These are phyloP conservation scores for Remorina albescens DNA, from an alignment of 2,797 vertebrate genomes.

Conservation along the genomic window DNA sequence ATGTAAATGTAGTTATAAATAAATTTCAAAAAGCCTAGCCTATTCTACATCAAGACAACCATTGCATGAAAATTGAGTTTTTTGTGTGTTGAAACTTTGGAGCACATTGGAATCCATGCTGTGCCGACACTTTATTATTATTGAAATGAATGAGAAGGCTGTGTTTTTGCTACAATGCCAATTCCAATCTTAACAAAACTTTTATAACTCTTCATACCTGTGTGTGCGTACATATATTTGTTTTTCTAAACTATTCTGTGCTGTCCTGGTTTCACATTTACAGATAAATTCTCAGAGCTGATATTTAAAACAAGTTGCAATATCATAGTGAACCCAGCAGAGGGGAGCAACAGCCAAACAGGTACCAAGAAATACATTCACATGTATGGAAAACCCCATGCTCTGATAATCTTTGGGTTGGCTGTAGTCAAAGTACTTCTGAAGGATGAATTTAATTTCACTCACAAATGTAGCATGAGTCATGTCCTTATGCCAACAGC, in stretches of 20 bases:
- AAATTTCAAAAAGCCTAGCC: too few species aligned
- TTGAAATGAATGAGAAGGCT: neutral
- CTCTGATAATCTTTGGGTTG: slow-evolving; percentile 12
- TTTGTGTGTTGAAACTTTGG: neutral
- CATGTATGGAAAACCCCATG: neutral
- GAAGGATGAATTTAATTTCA: slow-evolving; percentile 56
- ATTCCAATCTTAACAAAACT: neutral
- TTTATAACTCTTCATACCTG: slow-evolving; percentile 1
- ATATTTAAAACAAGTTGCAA: slow-evolving; percentile 66
- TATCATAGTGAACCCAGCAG: slow-evolving; percentile 78
- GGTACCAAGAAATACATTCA: neutral
- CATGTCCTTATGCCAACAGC: slow-evolving; percentile 25
- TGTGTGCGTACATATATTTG: neutral
- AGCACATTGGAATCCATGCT: too few species aligned
- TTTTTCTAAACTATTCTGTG: neutral
- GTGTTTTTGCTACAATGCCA: neutral
- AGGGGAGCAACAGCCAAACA: slow-evolving; percentile 74
- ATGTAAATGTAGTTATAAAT: neutral
- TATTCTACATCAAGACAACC: too few species aligned
- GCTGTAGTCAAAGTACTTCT: slow-evolving; percentile 39
- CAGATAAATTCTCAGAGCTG: slow-evolving; percentile 8
- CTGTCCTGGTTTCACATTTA: slow-evolving; percentile 10
- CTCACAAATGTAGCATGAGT: slow-evolving; percentile 45
- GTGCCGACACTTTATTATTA: neutral
- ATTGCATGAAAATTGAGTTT: neutral